A percentile compares a stretch with the other conserved stretches of the same genome.
Conservation (phyloP, 53 echinoderm and acorn worm genomes). For the Glandiceps talaboti region DNA sequence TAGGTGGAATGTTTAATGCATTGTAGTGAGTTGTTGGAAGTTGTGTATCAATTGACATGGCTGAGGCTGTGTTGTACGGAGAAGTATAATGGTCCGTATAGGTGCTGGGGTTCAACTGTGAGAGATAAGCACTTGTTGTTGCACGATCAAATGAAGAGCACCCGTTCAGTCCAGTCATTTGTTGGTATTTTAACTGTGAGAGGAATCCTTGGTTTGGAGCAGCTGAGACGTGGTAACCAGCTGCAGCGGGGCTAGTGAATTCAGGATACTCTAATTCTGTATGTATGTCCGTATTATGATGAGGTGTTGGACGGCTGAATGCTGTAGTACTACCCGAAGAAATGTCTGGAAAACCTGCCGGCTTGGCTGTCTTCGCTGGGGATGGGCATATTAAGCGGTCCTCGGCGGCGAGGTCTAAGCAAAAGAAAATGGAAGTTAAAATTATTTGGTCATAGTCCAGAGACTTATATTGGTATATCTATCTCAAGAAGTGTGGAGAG, state of each 20-base stretch:
- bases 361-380: not conserved
- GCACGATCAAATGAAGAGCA: not conserved
- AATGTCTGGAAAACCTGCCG: not conserved
- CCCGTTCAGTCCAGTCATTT: not conserved
- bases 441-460: too few species aligned
- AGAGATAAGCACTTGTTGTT: not conserved
- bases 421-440: too few species aligned
- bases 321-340: not conserved
- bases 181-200: not conserved
- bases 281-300: not conserved
- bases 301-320: not conserved
- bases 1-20: not conserved
- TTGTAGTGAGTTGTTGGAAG: not conserved
- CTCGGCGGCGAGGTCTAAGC: too few species aligned
- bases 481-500: too few species aligned
- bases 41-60: not conserved
- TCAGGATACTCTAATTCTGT: not conserved
- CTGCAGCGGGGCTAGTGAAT: not conserved
- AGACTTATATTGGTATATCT: too few species aligned
- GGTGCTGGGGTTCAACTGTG: not conserved
- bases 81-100: not conserved
- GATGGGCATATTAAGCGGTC: not conserved
- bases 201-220: not conserved
- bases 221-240: not conserved
- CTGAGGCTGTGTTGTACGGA: not conserved